Evolutionary conservation across 2,797 vertebrate genomes (phyloP).

Genomic region (Cetoscarus ocellatus): DNA sequence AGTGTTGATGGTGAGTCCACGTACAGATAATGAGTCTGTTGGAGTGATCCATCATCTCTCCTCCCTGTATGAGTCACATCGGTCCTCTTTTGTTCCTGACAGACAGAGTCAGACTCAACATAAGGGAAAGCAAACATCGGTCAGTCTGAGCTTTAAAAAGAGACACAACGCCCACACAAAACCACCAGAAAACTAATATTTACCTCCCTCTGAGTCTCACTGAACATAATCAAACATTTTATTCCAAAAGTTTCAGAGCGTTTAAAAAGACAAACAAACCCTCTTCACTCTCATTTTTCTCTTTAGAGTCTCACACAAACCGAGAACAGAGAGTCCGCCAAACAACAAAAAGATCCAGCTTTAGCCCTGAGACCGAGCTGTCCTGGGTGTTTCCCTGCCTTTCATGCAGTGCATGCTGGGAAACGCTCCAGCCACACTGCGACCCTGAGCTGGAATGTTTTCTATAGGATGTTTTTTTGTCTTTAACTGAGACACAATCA

Average conservation of each 20-base stretch:
- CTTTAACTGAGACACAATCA: conserved; percentile 3
- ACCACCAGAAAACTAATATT: neutral
- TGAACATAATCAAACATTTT: neutral
- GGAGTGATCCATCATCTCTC: neutral
- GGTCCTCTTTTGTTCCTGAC: neutral
- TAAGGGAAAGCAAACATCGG: neutral
- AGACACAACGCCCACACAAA: too few relatives aligned
- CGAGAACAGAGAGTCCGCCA: neutral
- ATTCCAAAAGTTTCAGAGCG: neutral
- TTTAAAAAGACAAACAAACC: neutral
- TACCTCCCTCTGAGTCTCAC: neutral
- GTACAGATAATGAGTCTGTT: too few relatives aligned
- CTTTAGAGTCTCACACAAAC: too few relatives aligned
- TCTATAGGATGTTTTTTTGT: conserved; percentile 1
- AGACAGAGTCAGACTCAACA: neutral
- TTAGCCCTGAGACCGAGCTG: neutral
- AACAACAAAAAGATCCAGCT: neutral
- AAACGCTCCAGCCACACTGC: conserved; percentile 12
- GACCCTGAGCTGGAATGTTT: conserved; percentile 11
- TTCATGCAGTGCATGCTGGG: conserved; percentile 34
- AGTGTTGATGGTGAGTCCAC: too few relatives aligned
- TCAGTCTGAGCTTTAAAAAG: neutral
- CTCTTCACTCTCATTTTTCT: too few relatives aligned
- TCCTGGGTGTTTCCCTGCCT: conserved; percentile 15
- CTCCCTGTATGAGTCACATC: neutral